A percentile compares a stretch with the other conserved stretches of the same genome.
These are phyloP conservation scores for Melipona beecheii DNA, from an alignment of 2,888 invertebrate species.

Conservation along the genomic window DNA sequence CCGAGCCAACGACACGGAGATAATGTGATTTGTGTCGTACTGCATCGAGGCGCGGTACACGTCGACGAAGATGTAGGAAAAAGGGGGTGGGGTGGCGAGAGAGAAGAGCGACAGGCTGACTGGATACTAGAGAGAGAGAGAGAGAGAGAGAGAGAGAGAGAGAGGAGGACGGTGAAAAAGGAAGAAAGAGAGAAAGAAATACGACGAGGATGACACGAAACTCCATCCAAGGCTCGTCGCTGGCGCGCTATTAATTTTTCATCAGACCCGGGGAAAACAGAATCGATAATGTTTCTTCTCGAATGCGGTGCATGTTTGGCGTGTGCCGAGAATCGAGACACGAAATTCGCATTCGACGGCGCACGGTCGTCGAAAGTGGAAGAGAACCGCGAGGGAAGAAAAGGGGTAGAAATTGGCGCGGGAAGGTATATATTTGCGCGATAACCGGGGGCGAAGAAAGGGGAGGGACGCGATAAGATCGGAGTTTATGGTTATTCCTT, in stretches of 20 bases:
- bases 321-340: constrained; percentile 62
- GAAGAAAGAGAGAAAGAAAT: background rate
- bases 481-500: constrained; percentile 73
- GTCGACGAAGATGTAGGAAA: constrained; percentile 29
- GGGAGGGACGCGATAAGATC: constrained; percentile 65
- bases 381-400: background rate
- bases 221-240: constrained; percentile 25
- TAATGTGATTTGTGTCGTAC: constrained; percentile 59
- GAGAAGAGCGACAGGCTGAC: too few relatives aligned
- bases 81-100: background rate
- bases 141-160: background rate
- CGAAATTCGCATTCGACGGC: constrained; percentile 61
- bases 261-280: constrained; percentile 72
- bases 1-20: constrained; percentile 48
- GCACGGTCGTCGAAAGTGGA: background rate
- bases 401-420: background rate
- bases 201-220: constrained; percentile 7
- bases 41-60: constrained; percentile 41
- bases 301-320: constrained; percentile 70
- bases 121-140: background rate
- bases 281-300: constrained; percentile 77
- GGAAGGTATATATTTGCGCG: constrained; percentile 33
- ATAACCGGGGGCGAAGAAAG: constrained; percentile 39
- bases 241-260: constrained; percentile 75
- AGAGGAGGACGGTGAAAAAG: background rate